phyloP scores from a whole-genome alignment of 2,113 vertebrate species.

The Brachyhypopomus occidentalis region DNA sequence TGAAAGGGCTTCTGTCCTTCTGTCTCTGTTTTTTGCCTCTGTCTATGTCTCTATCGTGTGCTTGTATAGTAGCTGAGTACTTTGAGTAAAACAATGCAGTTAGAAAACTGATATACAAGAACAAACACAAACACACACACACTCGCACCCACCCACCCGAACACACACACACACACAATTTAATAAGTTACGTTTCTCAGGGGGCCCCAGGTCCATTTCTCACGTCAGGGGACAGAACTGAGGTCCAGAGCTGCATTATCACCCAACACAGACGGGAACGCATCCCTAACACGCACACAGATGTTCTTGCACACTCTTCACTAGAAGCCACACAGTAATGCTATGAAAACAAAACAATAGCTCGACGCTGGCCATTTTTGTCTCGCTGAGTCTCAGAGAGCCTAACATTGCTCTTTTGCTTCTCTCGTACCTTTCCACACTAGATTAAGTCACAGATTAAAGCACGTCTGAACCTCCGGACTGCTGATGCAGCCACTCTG shows the following conservation, averaged over 20 bases:
- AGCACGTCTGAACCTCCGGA: neutral
- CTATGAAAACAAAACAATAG: conserved; percentile 15
- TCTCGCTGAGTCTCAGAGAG: too few relatives aligned
- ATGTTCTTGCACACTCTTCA: neutral
- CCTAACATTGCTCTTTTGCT: neutral
- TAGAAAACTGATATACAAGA: conserved; percentile 27
- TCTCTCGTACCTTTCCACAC: neutral
- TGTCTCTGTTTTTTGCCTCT: conserved; percentile 2
- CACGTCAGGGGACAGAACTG: conserved; percentile 59
- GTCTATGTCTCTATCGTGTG: too few relatives aligned
- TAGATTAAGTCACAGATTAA: neutral
- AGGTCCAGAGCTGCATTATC: conserved; percentile 59
- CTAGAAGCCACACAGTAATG: conserved; percentile 18
- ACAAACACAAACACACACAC: conserved; percentile 19
- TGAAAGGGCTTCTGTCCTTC: neutral
- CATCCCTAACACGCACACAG: conserved; percentile 32
- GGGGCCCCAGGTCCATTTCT: conserved; percentile 66
- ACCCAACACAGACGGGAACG: conserved; percentile 35
- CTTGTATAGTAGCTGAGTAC: neutral
- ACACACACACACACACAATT: conserved; percentile 39
- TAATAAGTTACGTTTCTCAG: conserved; percentile 70
- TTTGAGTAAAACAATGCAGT: conserved; percentile 7
- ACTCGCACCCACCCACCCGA: neutral
- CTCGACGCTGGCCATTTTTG: neutral
- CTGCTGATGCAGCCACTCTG: neutral